Base-by-base conservation (phyloP, 2,888 invertebrate species). In the Noctua comes region DNA sequence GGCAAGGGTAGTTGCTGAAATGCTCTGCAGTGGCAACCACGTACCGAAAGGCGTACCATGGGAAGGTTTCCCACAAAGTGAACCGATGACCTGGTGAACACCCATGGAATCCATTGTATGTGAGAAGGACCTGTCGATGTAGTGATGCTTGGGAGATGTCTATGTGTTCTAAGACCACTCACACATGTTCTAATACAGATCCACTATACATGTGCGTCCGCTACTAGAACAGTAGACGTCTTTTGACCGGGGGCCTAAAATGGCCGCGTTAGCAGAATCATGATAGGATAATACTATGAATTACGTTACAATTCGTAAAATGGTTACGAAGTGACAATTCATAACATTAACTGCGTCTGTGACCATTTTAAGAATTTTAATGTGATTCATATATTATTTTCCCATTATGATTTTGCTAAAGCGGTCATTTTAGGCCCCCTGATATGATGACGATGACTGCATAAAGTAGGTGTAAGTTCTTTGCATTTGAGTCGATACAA, bases 61-160 rank as follows among this genome's bases (percentile, higher is more conserved):
- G 4, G 4, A 24, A 4, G 3, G n/a, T 4, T 57, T n/a, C 1
- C 5, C 13, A 6, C n/a, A n/a, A 13, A 13, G 10, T 24, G 1
- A 18, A 24, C 10, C 24, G 4, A n/a, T 5, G 6, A 57, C 13
- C 0, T n/a, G 59, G 27, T 18, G 59, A 16, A 59, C 27, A 16
- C 7, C 8, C 27, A 5, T 2, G 7, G 7, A 57, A 57, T 27
- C 27, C 16, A 59, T 7, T 59, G 27, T 8, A 18, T 27, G 62
- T 8, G 8, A 62, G 31, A 62, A 21, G 18, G 2, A 4, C 1
- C 8, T 31, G 18, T 8, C 18, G 62, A 62, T 0, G 18, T 31
- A 59, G 27, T 16, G 27, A 10, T 54, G 54, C 24, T 24, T 24
- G 54, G 7, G 0, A 59, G 16, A 59, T 59, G 27, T 59, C 2